phyloP scores from a whole-genome alignment of 2,888 invertebrate species.

The Nebria salina region DNA sequence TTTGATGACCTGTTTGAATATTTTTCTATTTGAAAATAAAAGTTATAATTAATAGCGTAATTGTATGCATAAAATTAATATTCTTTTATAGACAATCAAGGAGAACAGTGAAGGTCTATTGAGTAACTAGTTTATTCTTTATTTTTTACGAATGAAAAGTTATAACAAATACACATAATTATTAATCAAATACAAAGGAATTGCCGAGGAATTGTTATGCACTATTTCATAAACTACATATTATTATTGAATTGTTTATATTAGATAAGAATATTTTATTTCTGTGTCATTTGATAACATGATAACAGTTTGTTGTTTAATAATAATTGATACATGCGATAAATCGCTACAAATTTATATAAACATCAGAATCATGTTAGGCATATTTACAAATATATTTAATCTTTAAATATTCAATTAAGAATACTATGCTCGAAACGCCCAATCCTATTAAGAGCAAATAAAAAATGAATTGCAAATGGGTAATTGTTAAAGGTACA shows the following conservation, averaged over 20 bases:
- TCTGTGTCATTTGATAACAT: not conserved
- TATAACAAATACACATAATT: not conserved
- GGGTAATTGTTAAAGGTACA: constrained; percentile 8
- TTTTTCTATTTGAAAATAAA: not conserved
- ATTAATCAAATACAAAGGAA: not conserved
- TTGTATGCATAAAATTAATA: not conserved
- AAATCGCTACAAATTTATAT: not conserved
- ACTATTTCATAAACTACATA: not conserved
- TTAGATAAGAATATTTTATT: not conserved
- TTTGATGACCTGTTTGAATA: not conserved
- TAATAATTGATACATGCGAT: not conserved
- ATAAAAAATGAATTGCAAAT: constrained; percentile 30
- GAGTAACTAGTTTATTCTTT: not conserved
- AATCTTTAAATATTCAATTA: not conserved
- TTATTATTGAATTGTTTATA: not conserved
- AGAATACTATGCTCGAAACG: constrained; percentile 23
- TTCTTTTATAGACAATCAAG: not conserved
- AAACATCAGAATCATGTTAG: not conserved
- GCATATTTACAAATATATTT: not conserved
- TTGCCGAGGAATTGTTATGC: not conserved
- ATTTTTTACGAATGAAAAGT: not conserved
- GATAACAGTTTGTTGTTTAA: not conserved
- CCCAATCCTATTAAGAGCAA: constrained; percentile 13
- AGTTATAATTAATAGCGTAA: not conserved
- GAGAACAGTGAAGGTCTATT: constrained; percentile 1